Conservation (phyloP, 2,797 vertebrate species). For the Valencia hispanica region DNA sequence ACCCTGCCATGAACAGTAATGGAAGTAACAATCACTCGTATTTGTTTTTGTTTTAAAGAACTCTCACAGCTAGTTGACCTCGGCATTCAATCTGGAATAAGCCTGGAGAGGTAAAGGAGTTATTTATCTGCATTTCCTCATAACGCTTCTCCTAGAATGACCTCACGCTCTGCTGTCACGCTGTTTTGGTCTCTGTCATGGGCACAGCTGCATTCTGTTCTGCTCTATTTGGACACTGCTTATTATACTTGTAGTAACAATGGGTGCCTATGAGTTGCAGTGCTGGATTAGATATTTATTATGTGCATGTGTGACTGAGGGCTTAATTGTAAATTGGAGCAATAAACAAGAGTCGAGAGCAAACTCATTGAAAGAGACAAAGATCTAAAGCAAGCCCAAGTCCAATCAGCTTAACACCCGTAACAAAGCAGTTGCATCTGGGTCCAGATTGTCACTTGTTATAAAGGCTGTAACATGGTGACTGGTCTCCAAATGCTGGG, state of each 20-base stretch:
- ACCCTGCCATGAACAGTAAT: conserved; percentile 15
- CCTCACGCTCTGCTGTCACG: conserved; percentile 49
- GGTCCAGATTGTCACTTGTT: not conserved
- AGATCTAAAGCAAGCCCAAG: conserved; percentile 24
- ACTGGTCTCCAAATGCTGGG: conserved; percentile 44
- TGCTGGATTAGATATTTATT: conserved; percentile 3
- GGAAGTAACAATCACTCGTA: conserved; percentile 62
- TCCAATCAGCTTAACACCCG: conserved; percentile 1
- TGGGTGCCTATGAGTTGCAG: not conserved
- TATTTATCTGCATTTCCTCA: conserved; percentile 36
- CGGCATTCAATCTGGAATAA: conserved; percentile 77
- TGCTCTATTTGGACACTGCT: conserved; percentile 53
- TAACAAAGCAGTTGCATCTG: conserved; percentile 28
- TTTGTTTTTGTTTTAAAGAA: conserved; percentile 81
- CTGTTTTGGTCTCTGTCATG: conserved; percentile 36
- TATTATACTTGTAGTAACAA: conserved; percentile 16
- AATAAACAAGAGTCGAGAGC: conserved; percentile 11
- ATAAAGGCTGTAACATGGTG: not conserved
- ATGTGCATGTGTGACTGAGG: conserved; percentile 9
- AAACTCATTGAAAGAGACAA: conserved; percentile 21
- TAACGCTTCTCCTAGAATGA: conserved; percentile 46
- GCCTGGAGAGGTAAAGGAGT: conserved; percentile 80
- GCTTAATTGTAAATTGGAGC: conserved; percentile 15
- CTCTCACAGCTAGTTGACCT: conserved; percentile 83
- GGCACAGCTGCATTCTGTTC: conserved; percentile 41